Evolutionary conservation across 2,113 vertebrate genomes (phyloP).

Genomic region (Porphyrio hochstetteri): DNA sequence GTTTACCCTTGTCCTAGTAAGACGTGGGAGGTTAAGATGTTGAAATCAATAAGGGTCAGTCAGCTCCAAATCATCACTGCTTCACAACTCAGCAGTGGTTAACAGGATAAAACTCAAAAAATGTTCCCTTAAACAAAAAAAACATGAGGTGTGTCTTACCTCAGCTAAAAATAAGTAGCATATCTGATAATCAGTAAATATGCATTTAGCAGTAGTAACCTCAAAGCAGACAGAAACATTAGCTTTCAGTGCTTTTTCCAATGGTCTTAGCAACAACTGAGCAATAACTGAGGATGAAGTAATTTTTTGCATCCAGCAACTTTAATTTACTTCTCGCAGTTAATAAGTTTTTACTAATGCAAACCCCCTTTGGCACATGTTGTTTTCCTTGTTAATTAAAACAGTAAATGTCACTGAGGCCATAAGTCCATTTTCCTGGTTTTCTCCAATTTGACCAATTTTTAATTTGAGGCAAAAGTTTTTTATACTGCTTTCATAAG

Average conservation of each 20-base stretch:
- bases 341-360: neutral
- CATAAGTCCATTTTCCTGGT: neutral
- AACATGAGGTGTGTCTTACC: neutral
- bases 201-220: neutral
- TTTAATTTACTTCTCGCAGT: neutral
- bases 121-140: accelerated
- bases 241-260: neutral
- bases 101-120: neutral
- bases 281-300: neutral
- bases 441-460: neutral
- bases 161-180: neutral
- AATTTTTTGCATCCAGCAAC: neutral
- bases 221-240: neutral
- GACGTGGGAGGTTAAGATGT: neutral
- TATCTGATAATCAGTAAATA: neutral
- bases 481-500: neutral
- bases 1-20: neutral
- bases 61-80: neutral
- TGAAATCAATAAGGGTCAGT: neutral
- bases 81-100: neutral
- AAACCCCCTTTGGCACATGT: neutral
- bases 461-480: neutral
- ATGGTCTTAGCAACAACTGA: neutral
- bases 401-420: neutral
- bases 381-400: neutral